Evolutionary conservation across 1,140 invertebrate genomes (phyloP).

Genomic region (Drosophila ercepeae): DNA sequence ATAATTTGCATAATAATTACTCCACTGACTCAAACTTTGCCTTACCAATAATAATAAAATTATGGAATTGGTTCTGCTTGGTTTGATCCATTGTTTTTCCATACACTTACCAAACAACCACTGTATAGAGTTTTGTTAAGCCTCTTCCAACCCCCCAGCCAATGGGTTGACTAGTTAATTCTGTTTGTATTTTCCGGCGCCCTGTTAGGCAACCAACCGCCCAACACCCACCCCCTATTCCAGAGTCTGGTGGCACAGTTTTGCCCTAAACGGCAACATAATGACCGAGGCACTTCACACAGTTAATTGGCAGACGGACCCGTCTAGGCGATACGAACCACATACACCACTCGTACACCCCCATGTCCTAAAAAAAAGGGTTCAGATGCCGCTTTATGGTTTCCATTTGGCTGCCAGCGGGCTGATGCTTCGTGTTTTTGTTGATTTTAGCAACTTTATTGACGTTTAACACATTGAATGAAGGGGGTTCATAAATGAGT

Average conservation of each 20-base stretch:
- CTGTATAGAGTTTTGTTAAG: constrained; percentile 5
- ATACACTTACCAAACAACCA: background rate
- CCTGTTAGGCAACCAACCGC: constrained; percentile 31
- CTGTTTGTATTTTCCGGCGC: constrained; percentile 71
- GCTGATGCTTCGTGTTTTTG: constrained; percentile 48
- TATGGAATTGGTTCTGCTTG: background rate
- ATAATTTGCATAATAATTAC: background rate
- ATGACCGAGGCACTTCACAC: constrained; percentile 68
- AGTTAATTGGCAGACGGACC: constrained; percentile 47
- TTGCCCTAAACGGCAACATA: constrained; percentile 45
- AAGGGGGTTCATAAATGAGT: constrained; percentile 51
- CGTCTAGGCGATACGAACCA: constrained; percentile 1
- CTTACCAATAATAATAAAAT: background rate
- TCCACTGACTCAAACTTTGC: no score
- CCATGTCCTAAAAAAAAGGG: constrained; percentile 27
- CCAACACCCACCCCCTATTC: constrained; percentile 12
- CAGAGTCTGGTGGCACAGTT: constrained; percentile 50
- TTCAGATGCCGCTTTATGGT: constrained; percentile 50
- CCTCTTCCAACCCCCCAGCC: constrained; percentile 25
- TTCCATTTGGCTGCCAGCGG: constrained; percentile 72
- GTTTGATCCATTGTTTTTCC: background rate
- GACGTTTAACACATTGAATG: constrained; percentile 70
- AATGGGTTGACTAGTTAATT: constrained; percentile 63
- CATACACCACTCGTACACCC: constrained; percentile 7
- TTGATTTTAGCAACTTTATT: constrained; percentile 80